These are phyloP conservation scores for Tricholaema leucomelas DNA, from an alignment of 2,113 vertebrate genomes.

Conservation along the genomic window DNA sequence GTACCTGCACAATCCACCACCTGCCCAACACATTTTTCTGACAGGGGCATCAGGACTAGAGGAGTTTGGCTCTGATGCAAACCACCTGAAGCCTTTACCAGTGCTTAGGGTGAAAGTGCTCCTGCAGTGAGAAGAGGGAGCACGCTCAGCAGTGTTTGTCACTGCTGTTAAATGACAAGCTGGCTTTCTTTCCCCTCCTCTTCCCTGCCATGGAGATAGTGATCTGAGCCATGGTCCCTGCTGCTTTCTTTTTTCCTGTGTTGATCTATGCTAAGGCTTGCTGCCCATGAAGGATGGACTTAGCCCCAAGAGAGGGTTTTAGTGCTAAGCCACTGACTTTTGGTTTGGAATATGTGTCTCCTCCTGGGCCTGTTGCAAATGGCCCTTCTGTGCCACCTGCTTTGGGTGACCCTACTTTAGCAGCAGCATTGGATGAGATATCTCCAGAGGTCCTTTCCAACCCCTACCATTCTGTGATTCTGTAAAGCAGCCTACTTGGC, in stretches of 20 bases:
- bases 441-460: too few species aligned
- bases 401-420: too few species aligned
- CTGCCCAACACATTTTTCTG: neutral
- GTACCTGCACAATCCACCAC: neutral
- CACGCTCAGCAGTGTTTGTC: neutral
- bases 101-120: neutral
- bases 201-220: neutral
- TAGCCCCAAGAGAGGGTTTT: neutral
- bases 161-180: neutral
- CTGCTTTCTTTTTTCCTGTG: constrained; percentile 10
- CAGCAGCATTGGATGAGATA: too few species aligned
- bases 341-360: neutral
- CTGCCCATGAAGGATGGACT: neutral
- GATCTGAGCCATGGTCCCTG: neutral
- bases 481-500: neutral
- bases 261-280: neutral
- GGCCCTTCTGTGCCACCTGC: neutral
- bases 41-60: neutral
- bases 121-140: neutral
- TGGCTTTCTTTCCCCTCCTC: neutral
- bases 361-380: neutral
- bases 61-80: neutral
- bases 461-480: too few species aligned
- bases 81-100: neutral
- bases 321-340: neutral